These are phyloP conservation scores for Melanaphis sacchari DNA, from an alignment of 1,140 invertebrate species.

Conservation along the genomic window DNA sequence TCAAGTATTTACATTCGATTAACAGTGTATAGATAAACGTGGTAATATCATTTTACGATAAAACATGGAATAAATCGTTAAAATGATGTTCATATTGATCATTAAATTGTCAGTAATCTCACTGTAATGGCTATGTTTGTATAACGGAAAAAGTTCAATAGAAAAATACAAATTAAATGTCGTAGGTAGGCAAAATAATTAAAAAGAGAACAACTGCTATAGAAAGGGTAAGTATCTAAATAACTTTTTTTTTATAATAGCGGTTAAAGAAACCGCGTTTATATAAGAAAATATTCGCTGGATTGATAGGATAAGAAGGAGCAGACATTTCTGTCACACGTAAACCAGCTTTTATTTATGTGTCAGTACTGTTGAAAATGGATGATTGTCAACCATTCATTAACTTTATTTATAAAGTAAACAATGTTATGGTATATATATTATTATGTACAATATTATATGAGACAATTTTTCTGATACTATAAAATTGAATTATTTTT, in stretches of 20 bases:
- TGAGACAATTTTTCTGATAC: not conserved
- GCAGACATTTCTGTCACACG: not conserved
- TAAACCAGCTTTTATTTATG: slow-evolving; percentile 3
- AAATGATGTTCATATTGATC: not conserved
- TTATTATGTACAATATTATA: not conserved
- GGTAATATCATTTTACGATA: not conserved
- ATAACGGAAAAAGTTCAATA: not conserved
- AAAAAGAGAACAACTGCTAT: not conserved
- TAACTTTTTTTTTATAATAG: not conserved
- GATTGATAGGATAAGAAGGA: slow-evolving; percentile 20
- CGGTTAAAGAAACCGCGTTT: not conserved
- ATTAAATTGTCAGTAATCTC: not conserved
- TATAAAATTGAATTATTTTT: not conserved
- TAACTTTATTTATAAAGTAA: slow-evolving; percentile 6
- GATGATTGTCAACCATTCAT: slow-evolving; percentile 21
- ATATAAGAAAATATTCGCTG: not conserved
- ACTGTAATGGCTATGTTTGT: not conserved
- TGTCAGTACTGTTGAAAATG: not conserved
- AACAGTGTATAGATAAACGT: not conserved
- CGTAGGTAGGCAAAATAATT: not conserved
- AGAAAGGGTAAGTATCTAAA: not conserved
- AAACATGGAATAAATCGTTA: no score
- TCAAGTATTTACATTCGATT: not conserved
- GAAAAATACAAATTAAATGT: not conserved
- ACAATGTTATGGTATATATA: slow-evolving; percentile 21